Percentiles rank a stretch among this genome's conserved stretches.
These are phyloP conservation scores for Drosophila tsacasi DNA, from an alignment of 1,140 invertebrate genomes.

Conservation along the genomic window DNA sequence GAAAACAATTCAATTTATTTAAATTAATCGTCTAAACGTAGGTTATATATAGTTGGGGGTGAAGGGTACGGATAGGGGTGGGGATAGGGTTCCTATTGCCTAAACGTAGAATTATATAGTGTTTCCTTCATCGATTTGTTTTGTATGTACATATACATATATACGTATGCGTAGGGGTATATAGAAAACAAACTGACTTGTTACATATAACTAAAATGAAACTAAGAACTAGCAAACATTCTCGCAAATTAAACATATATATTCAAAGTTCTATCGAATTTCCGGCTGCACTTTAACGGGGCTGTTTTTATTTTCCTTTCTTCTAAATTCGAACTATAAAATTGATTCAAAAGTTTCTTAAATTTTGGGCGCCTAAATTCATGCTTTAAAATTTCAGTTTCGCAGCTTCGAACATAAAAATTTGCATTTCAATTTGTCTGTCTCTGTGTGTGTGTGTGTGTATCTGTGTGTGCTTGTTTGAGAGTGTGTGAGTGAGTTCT, in stretches of 20 bases:
- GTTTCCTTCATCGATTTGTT: slow-evolving; percentile 34
- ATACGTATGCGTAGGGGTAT: slow-evolving; percentile 43
- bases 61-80: slow-evolving; percentile 6
- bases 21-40: slow-evolving; percentile 66
- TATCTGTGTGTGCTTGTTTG: slow-evolving; percentile 19
- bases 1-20: slow-evolving; percentile 82
- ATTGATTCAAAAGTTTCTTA: slow-evolving; percentile 49
- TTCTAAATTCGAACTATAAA: slow-evolving; percentile 63
- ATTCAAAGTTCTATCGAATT: slow-evolving; percentile 25
- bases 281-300: slow-evolving; percentile 13
- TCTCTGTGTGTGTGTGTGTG: slow-evolving; percentile 21
- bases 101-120: slow-evolving; percentile 50
- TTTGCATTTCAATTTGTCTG: slow-evolving; percentile 61
- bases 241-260: slow-evolving; percentile 26
- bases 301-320: slow-evolving; percentile 22
- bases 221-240: slow-evolving; percentile 77
- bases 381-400: slow-evolving; percentile 60
- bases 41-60: slow-evolving; percentile 30
- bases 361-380: slow-evolving; percentile 74
- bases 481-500: slow-evolving; percentile 38
- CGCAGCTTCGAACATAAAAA: slow-evolving; percentile 57
- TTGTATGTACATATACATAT: slow-evolving; percentile 74
- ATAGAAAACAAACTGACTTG: slow-evolving; percentile 74
- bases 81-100: slow-evolving; percentile 32
- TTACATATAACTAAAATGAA: slow-evolving; percentile 64